Conservation (phyloP, 2,113 vertebrate species). For the Campylorhamphus procurvoides region DNA sequence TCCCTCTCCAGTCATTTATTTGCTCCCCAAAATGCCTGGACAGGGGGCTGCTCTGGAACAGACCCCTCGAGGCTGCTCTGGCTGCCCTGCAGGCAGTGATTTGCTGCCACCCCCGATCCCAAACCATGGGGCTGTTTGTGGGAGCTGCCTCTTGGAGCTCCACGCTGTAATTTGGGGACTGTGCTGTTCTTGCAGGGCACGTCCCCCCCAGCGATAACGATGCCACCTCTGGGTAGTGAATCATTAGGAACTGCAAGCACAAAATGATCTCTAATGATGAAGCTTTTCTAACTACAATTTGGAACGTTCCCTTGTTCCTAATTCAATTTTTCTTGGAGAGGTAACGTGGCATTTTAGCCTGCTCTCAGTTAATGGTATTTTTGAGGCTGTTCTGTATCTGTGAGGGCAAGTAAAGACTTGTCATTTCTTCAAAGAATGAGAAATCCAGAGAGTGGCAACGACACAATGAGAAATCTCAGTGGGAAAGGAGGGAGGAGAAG, state of each 20-base stretch:
- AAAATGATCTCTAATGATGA: constrained; percentile 4
- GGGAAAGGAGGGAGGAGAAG: not conserved
- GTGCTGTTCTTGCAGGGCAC: constrained; percentile 2
- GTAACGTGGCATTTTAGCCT: not conserved
- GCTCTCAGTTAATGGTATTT: not conserved
- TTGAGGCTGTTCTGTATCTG: not conserved
- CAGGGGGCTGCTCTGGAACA: not conserved
- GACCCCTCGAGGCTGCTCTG: not conserved
- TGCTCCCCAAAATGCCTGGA: not conserved
- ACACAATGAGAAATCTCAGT: not conserved
- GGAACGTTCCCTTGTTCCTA: not conserved
- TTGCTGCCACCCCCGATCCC: constrained; percentile 25
- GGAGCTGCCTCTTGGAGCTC: constrained; percentile 44
- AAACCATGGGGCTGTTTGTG: not conserved
- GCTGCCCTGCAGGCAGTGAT: constrained; percentile 30
- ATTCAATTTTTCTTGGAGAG: not conserved
- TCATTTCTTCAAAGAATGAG: not conserved
- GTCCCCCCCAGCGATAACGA: not conserved
- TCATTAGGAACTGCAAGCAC: not conserved
- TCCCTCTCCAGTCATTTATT: not conserved
- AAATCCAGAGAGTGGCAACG: not conserved
- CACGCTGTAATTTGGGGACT: constrained; percentile 52
- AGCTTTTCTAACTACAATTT: not conserved
- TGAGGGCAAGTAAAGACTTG: not conserved
- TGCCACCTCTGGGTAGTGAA: constrained; percentile 42